A percentile compares a stretch with the other conserved stretches of the same genome.
Conservation (phyloP, 2,113 vertebrate genomes). For the Neogale vison region DNA sequence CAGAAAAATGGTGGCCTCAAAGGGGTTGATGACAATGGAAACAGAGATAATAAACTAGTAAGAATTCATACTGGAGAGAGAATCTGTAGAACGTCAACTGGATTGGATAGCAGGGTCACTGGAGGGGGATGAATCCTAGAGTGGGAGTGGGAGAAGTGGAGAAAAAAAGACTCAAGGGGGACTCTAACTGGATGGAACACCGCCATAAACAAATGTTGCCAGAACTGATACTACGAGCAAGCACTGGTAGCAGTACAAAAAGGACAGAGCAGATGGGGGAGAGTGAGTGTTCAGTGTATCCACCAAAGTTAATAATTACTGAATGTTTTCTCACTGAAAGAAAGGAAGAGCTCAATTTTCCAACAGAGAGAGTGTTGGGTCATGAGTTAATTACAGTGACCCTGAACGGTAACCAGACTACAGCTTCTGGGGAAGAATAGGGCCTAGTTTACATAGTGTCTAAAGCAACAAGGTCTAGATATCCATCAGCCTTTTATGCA, state of each 20-base stretch:
- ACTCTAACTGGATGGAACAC: not conserved
- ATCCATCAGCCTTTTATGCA: constrained; percentile 23
- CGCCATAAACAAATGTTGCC: not conserved
- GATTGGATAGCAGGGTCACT: not conserved
- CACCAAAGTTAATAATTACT: not conserved
- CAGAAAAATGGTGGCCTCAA: not conserved
- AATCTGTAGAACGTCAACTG: not conserved
- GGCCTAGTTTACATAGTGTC: not conserved
- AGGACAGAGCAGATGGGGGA: not conserved
- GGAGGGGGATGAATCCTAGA: not conserved
- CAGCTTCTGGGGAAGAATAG: not conserved
- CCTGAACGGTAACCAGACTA: constrained; percentile 3
- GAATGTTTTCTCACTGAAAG: not conserved
- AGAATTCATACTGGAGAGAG: not conserved
- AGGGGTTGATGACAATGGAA: not conserved
- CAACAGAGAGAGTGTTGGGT: not conserved
- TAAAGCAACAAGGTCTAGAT: constrained; percentile 57
- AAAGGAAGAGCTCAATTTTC: not conserved
- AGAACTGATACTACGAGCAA: not conserved
- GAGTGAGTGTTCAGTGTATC: not conserved
- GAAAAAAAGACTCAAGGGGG: not conserved
- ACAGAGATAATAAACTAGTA: not conserved
- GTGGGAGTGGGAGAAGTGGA: not conserved
- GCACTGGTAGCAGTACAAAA: not conserved
- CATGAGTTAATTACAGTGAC: not conserved